A percentile compares a stretch with the other conserved stretches of the same genome.
These are phyloP conservation scores for Atherix ibis DNA, from an alignment of 2,888 invertebrate species.

Conservation along the genomic window DNA sequence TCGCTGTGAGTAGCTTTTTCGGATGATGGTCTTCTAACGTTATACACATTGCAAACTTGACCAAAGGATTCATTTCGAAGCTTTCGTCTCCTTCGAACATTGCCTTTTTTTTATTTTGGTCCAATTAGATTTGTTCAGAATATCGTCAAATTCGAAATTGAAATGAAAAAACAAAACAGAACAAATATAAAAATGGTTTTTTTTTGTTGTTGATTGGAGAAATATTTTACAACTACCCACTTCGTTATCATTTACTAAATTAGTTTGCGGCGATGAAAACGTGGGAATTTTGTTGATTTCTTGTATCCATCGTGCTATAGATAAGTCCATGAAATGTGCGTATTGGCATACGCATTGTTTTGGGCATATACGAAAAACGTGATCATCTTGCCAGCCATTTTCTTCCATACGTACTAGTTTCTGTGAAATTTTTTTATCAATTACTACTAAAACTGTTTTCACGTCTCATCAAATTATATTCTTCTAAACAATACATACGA, in stretches of 20 bases:
- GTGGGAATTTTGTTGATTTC: too few species aligned
- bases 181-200: too few species aligned
- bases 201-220: too few species aligned
- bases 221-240: too few species aligned
- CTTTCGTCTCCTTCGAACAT: constrained; percentile 26
- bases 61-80: constrained; percentile 29
- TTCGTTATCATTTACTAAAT: background rate
- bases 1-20: constrained; percentile 25
- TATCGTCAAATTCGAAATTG: too few species aligned
- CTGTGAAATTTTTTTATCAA: background rate
- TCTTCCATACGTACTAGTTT: too few species aligned
- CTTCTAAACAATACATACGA: constrained; percentile 8
- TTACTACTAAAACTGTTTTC: background rate
- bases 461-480: too few species aligned
- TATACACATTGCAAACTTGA: constrained; percentile 39
- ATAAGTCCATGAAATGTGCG: constrained; percentile 38
- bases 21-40: constrained; percentile 34
- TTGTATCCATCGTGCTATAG: constrained; percentile 38
- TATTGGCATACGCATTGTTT: constrained; percentile 38
- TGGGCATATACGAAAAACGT: constrained; percentile 34
- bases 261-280: background rate
- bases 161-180: too few species aligned
- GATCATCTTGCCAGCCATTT: constrained; percentile 13
- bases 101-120: constrained; percentile 18
- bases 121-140: too few species aligned